Evolutionary conservation across 2,797 vertebrate genomes (phyloP).

Genomic region (Oryzias dopingdopingensis): DNA sequence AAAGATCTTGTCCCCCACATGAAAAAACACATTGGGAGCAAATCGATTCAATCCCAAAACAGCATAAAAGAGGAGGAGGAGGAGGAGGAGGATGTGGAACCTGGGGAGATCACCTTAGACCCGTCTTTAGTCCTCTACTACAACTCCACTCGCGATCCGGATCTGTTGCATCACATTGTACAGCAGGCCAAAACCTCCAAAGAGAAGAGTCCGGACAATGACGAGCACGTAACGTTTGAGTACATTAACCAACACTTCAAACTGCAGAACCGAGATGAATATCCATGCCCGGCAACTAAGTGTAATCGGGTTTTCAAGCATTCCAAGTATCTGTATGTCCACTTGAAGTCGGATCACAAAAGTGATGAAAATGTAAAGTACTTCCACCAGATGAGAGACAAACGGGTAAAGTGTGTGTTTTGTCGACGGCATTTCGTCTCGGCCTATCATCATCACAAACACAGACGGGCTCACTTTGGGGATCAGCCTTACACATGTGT

Average conservation of each 20-base stretch:
- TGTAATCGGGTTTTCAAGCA: constrained; percentile 92
- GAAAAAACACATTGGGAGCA: constrained; percentile 88
- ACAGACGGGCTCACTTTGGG: constrained; percentile 86
- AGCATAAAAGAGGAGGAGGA: constrained; percentile 75
- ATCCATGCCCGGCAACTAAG: constrained; percentile 89
- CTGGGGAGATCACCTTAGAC: constrained; percentile 78
- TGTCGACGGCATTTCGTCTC: constrained; percentile 94
- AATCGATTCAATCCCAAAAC: constrained; percentile 67
- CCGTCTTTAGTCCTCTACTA: constrained; percentile 79
- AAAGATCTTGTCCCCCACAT: constrained; percentile 90
- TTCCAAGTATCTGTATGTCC: constrained; percentile 94
- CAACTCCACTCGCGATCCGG: constrained; percentile 76
- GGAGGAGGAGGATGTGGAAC: constrained; percentile 75
- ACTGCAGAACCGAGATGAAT: constrained; percentile 91
- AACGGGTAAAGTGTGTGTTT: constrained; percentile 91
- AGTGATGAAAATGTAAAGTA: constrained; percentile 92
- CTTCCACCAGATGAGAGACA: constrained; percentile 92
- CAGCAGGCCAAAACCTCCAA: constrained; percentile 70
- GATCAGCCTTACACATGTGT: constrained; percentile 88
- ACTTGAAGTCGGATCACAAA: constrained; percentile 90
- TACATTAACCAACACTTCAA: constrained; percentile 86
- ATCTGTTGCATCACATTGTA: constrained; percentile 75
- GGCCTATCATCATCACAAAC: constrained; percentile 88
- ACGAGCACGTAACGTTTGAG: constrained; percentile 88
- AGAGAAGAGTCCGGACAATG: constrained; percentile 63